Evolutionary conservation across 2,797 vertebrate genomes (phyloP), one percentile per base, ranked within the genome.

Genomic region (Ceyx erithaca): DNA sequence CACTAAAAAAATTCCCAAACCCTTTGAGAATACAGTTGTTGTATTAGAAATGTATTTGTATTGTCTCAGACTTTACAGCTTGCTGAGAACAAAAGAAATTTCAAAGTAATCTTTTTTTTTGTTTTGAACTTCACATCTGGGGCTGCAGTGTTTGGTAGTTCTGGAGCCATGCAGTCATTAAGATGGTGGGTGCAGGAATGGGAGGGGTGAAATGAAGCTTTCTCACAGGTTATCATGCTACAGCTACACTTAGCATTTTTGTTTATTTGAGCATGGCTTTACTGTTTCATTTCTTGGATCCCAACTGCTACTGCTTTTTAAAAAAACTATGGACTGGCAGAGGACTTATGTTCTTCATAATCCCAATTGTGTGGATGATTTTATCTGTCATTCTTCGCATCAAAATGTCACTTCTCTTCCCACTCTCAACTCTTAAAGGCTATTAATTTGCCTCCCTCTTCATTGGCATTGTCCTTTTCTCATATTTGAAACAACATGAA

Each of bases 341-440:
- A 82, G 64, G 69, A 91, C 66, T 85, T 79, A 75, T 68, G 55
- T 94, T 96, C 64, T 85, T 20, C 57, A 49, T 81, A 87, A 89
- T 89, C 70, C 75, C 55, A 80, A 23, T 94, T 94, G 88, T 90
- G 80, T 81, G 61, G 67, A 88, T 86, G 31, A 19, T 79, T 96
- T 92, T 86, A 35, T 82, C 63, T 92, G 70, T 93, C 92, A 87
- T 67, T 93, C 63, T 86, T 83, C 62, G 80, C 72, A 71, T 88
- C 71, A 52, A 88, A 90, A 79, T 59, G 73, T 92, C 87, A 64
- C 14, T 94, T 19, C 1, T 84, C 75, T 88, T 95, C 90, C 88
- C 71, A 94, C 90, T 88, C 89, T 64, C 55, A 57, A 54, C 46
- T 89, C 75, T 81, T 88, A 91, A 92, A 91, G 93, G 82, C 81